Evolutionary conservation across 2,888 invertebrate genomes (phyloP).

Genomic region (Anodontia alba): DNA sequence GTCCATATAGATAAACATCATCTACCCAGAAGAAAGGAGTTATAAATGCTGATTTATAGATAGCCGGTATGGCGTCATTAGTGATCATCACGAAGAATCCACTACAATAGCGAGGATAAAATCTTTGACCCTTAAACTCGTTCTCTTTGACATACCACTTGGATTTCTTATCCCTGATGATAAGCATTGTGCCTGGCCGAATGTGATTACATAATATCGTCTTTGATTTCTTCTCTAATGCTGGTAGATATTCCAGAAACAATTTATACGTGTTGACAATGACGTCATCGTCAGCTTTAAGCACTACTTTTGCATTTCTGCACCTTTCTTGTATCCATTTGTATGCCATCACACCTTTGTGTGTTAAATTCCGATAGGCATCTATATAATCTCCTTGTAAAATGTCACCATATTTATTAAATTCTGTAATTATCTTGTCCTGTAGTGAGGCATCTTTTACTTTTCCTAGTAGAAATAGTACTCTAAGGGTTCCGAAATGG

Average conservation of each 20-base stretch:
- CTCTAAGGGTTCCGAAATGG: slow-evolving; percentile 31
- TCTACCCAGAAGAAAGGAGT: slow-evolving; percentile 65
- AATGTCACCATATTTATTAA: slow-evolving; percentile 60
- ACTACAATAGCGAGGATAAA: slow-evolving; percentile 56
- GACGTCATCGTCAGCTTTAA: slow-evolving; percentile 74
- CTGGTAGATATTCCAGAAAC: slow-evolving; percentile 37
- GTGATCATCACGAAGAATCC: slow-evolving; percentile 57
- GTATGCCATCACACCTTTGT: slow-evolving; percentile 72
- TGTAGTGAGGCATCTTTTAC: slow-evolving; percentile 46
- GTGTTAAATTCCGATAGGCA: slow-evolving; percentile 68
- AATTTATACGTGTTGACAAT: slow-evolving; percentile 64
- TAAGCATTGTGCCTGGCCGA: slow-evolving; percentile 48
- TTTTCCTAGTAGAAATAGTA: slow-evolving; percentile 69
- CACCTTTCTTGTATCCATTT: slow-evolving; percentile 70
- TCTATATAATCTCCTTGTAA: slow-evolving; percentile 74
- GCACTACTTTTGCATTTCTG: slow-evolving; percentile 58
- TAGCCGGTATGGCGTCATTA: slow-evolving; percentile 55
- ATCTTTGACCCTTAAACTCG: slow-evolving; percentile 46
- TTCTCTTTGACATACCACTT: slow-evolving; percentile 53
- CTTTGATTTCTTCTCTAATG: slow-evolving; percentile 37
- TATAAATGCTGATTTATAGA: slow-evolving; percentile 43
- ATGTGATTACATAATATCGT: slow-evolving; percentile 58
- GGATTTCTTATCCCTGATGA: slow-evolving; percentile 47
- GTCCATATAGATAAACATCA: slow-evolving; percentile 57
- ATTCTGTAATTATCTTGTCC: slow-evolving; percentile 57